A percentile compares a stretch with the other conserved stretches of the same genome.
These are phyloP conservation scores for Periophthalmodon schlosseri DNA, from an alignment of 2,113 vertebrate species.

Conservation along the genomic window DNA sequence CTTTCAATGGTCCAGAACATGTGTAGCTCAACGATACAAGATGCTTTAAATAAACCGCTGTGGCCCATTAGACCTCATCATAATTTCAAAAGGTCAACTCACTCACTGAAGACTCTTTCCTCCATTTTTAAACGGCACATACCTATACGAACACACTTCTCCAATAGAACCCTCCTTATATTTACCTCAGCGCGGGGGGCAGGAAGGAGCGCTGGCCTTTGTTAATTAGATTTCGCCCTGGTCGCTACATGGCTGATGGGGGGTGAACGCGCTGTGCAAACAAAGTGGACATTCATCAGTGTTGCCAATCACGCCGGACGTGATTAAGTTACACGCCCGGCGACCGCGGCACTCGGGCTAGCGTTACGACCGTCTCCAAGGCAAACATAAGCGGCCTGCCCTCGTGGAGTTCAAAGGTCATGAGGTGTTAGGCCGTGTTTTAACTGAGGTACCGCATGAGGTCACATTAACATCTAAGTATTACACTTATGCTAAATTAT, in stretches of 20 bases:
- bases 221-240: slow-evolving; percentile 67
- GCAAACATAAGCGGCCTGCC: slow-evolving; percentile 53
- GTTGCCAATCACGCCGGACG: slow-evolving; percentile 66
- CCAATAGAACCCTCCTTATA: slow-evolving; percentile 1
- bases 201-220: slow-evolving; percentile 44
- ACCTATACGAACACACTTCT: neutral
- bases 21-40: neutral
- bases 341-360: slow-evolving; percentile 34
- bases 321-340: slow-evolving; percentile 68
- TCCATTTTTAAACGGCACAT: neutral
- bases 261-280: slow-evolving; percentile 57
- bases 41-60: neutral
- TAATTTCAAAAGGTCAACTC: neutral
- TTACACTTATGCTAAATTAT: slow-evolving; percentile 40
- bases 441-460: slow-evolving; percentile 45
- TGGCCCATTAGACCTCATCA: neutral
- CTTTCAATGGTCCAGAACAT: neutral
- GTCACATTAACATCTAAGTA: slow-evolving; percentile 55
- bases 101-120: neutral
- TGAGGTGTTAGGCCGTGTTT: slow-evolving; percentile 49
- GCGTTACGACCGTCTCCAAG: slow-evolving; percentile 50
- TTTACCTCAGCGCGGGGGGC: slow-evolving; percentile 36
- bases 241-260: slow-evolving; percentile 46
- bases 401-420: slow-evolving; percentile 55
- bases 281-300: slow-evolving; percentile 75